A percentile compares a stretch with the other conserved stretches of the same genome.
These are phyloP conservation scores for Galbula dea DNA, from an alignment of 2,113 vertebrate species.

Conservation along the genomic window DNA sequence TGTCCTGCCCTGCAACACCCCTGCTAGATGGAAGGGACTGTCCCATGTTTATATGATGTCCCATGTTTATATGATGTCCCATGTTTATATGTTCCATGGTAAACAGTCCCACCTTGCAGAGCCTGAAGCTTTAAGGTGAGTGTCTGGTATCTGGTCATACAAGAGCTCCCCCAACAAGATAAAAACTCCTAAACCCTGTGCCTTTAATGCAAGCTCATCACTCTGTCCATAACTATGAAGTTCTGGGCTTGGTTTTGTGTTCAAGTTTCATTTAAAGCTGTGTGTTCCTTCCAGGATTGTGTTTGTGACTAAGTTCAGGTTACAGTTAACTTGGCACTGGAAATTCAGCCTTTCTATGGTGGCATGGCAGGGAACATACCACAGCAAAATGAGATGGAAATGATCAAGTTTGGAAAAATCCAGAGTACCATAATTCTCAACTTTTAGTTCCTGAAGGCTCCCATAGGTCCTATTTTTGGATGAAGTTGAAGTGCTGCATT, in stretches of 20 bases:
- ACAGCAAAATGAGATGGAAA: not conserved
- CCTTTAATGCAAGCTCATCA: not conserved
- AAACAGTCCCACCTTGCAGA: not conserved
- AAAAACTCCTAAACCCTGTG: not conserved
- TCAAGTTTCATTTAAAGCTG: not conserved
- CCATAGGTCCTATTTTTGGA: not conserved
- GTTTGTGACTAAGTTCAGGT: not conserved
- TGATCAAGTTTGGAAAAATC: not conserved
- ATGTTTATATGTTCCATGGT: not conserved
- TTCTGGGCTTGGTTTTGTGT: not conserved
- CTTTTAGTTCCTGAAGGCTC: not conserved
- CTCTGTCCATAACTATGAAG: not conserved
- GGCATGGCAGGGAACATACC: rapidly evolving
- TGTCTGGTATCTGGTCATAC: not conserved
- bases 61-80: not conserved
- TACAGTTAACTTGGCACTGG: not conserved
- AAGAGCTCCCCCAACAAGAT: not conserved
- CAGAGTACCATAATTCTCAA: not conserved
- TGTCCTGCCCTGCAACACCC: no score
- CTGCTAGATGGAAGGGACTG: not conserved
- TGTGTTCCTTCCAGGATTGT: not conserved
- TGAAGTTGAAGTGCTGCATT: not conserved
- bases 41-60: not conserved
- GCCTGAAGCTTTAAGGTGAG: not conserved
- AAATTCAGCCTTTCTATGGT: not conserved